Conservation (phyloP, 2,888 invertebrate genomes). For the Lithophane socia region DNA sequence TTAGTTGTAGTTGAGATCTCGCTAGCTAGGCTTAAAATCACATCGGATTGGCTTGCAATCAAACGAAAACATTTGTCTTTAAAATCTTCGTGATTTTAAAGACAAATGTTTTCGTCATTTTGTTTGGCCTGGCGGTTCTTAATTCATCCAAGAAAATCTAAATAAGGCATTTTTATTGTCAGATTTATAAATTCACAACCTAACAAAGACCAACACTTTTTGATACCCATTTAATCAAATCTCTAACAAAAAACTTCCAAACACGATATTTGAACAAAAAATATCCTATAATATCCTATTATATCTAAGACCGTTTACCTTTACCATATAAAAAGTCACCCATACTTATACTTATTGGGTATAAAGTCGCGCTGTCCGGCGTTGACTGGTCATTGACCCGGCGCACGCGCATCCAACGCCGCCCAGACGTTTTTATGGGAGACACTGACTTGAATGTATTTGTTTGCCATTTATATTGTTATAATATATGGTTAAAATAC, state of each 20-base stretch:
- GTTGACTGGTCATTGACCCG: slow-evolving; percentile 64
- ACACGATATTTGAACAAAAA: slow-evolving; percentile 33
- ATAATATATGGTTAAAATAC: not conserved
- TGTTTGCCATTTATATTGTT: slow-evolving; percentile 34
- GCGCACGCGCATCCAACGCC: slow-evolving; percentile 59
- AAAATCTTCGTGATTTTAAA: too few species aligned
- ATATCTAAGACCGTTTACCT: slow-evolving; percentile 18
- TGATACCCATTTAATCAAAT: not conserved
- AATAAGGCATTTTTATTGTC: not conserved
- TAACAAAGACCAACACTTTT: not conserved
- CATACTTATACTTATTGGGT: slow-evolving; percentile 61
- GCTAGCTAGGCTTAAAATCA: not conserved
- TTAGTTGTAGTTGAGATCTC: not conserved
- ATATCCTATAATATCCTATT: slow-evolving; percentile 18
- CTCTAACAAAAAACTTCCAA: slow-evolving; percentile 11
- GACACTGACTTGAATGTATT: slow-evolving; percentile 51
- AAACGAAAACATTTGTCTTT: not conserved
- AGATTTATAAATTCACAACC: not conserved
- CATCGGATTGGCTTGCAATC: not conserved
- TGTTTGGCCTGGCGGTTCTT: not conserved
- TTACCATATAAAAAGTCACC: slow-evolving; percentile 49
- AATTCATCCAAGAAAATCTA: not conserved
- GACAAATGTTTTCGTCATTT: too few species aligned
- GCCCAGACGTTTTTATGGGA: slow-evolving; percentile 57
- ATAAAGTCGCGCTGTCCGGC: slow-evolving; percentile 61